Percentiles rank a stretch among this genome's conserved stretches.
These are phyloP conservation scores for Atta texana DNA, from an alignment of 1,140 invertebrate genomes.

Conservation along the genomic window DNA sequence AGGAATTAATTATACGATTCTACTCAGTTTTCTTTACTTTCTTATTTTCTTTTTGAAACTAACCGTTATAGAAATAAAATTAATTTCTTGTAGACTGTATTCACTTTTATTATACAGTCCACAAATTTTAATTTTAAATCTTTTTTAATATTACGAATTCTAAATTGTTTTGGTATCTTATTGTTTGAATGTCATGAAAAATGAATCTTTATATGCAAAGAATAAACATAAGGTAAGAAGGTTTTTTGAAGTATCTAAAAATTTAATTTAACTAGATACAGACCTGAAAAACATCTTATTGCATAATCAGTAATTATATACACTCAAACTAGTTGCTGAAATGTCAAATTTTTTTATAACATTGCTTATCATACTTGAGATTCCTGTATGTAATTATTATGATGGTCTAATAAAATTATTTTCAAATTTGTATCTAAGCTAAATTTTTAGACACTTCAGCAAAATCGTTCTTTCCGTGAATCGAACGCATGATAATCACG, in stretches of 20 bases:
- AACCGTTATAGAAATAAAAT: neutral
- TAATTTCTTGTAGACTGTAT: neutral
- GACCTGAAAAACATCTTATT: no score
- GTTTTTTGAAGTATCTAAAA: no score
- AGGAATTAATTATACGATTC: neutral
- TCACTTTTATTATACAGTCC: neutral
- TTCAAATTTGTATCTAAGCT: no score
- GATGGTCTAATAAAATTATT: no score
- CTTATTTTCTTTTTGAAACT: neutral
- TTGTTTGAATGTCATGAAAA: neutral
- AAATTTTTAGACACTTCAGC: no score
- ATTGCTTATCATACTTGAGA: no score
- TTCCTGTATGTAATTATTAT: no score
- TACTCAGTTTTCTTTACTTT: neutral
- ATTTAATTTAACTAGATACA: no score
- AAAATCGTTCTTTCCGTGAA: no score
- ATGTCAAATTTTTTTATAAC: no score
- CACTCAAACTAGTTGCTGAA: no score
- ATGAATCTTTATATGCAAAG: neutral
- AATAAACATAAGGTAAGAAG: neutral
- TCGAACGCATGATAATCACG: constrained; percentile 16
- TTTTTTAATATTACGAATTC: neutral
- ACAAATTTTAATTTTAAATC: neutral
- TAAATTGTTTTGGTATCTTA: neutral
- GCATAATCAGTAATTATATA: no score